Evolutionary conservation across 2,113 vertebrate genomes (phyloP).

Genomic region (Emydocephalus ijimae): DNA sequence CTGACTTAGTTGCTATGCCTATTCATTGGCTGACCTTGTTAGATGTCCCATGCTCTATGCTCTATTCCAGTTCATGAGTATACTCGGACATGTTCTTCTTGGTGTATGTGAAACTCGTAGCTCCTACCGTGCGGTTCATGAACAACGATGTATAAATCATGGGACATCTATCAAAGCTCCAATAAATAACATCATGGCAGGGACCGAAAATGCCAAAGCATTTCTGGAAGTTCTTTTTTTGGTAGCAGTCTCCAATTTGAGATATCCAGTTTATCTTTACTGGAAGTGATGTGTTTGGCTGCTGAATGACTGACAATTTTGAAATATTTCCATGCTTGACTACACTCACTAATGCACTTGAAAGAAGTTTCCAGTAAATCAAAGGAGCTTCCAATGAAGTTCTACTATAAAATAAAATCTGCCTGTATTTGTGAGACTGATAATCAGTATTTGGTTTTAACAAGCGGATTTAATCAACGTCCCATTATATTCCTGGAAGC

Average conservation of each 20-base stretch:
- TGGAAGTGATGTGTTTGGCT: neutral
- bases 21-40: too few species aligned
- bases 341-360: neutral
- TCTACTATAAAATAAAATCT: neutral
- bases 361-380: neutral
- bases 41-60: too few species aligned
- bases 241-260: neutral
- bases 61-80: too few species aligned
- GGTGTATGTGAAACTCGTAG: too few species aligned
- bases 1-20: too few species aligned
- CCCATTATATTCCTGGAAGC: neutral
- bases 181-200: neutral
- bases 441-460: conserved; percentile 11
- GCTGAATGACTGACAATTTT: neutral
- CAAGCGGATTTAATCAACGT: conserved; percentile 11
- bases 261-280: neutral
- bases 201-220: neutral
- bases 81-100: too few species aligned
- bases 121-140: neutral
- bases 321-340: conserved; percentile 4
- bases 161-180: neutral
- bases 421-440: neutral
- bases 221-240: neutral
- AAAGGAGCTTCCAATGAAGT: neutral
- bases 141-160: neutral